phyloP scores from a whole-genome alignment of 2,888 invertebrate genomes.

The Petrolisthes cinctipes region DNA sequence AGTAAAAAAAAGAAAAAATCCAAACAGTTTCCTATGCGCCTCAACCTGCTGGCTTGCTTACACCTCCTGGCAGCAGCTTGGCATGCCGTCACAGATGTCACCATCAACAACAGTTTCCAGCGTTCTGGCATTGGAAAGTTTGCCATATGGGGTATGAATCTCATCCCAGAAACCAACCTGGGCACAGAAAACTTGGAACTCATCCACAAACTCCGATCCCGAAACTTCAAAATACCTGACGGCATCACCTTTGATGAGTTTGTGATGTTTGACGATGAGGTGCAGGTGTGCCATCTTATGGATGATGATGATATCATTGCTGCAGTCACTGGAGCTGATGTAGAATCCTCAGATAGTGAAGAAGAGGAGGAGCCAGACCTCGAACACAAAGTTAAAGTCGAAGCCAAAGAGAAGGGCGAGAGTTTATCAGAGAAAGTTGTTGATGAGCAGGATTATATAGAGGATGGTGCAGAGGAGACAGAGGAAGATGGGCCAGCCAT shows the following conservation, averaged over 20 bases:
- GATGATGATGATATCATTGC: conserved; percentile 64
- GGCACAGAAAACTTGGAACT: conserved; percentile 64
- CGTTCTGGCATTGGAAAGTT: conserved; percentile 60
- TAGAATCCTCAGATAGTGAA: conserved; percentile 62
- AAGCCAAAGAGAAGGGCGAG: conserved; percentile 41
- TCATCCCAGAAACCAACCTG: conserved; percentile 53
- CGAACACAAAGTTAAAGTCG: conserved; percentile 35
- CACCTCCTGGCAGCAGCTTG: conserved; percentile 59
- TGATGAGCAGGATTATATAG: conserved; percentile 15
- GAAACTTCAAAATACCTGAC: conserved; percentile 57
- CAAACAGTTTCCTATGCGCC: conserved; percentile 22
- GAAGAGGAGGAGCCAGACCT: conserved; percentile 39
- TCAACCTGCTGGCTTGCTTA: conserved; percentile 53
- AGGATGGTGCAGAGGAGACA: conserved; percentile 23
- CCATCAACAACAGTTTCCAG: conserved; percentile 59
- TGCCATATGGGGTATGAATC: conserved; percentile 58
- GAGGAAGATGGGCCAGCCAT: conserved; percentile 43
- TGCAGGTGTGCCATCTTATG: conserved; percentile 64
- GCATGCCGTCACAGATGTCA: conserved; percentile 58
- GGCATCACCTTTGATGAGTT: conserved; percentile 61
- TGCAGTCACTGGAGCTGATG: conserved; percentile 56
- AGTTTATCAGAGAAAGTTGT: background rate
- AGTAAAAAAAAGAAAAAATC: conserved; percentile 42
- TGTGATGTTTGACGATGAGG: conserved; percentile 61
- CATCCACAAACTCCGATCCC: conserved; percentile 58